A percentile compares a stretch with the other conserved stretches of the same genome.
Evolutionary conservation across 2,113 vertebrate genomes (phyloP).

Genomic region (Erythrolamprus reginae): DNA sequence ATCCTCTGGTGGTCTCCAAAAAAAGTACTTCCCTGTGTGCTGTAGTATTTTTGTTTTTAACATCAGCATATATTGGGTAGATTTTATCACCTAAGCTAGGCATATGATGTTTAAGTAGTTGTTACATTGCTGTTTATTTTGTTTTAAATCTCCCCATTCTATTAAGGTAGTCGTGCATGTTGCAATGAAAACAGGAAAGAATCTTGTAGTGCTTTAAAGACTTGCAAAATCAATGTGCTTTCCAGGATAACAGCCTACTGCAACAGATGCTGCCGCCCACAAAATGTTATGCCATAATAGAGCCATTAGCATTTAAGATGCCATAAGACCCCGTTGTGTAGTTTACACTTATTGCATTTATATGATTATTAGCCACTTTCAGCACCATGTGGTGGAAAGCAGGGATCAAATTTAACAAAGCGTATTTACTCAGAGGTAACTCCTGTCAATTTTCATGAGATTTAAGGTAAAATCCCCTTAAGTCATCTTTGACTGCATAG

Average conservation of each 20-base stretch:
- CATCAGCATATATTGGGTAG: not conserved
- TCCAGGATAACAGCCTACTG: not conserved
- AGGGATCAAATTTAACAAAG: not conserved
- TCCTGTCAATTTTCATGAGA: not conserved
- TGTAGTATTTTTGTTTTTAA: not conserved
- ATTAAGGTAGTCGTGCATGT: not conserved
- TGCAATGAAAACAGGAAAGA: not conserved
- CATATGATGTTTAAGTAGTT: not conserved
- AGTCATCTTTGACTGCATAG: not conserved
- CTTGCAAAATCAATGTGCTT: not conserved
- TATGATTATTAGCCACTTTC: not conserved
- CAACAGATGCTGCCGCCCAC: not conserved
- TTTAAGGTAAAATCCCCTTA: not conserved
- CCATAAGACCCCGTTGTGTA: not conserved
- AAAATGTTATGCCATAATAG: not conserved
- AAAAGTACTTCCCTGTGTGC: not conserved
- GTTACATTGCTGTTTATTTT: not conserved
- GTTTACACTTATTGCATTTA: not conserved
- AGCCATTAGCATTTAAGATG: not conserved
- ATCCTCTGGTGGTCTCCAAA: not conserved
- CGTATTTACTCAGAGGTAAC: not conserved
- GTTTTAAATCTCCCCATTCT: not conserved
- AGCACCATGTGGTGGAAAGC: not conserved
- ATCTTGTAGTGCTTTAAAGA: not conserved
- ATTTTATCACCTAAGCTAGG: not conserved